Evolutionary conservation across 2,888 invertebrate species (phyloP).

Genomic region (Heliothis peltigera): DNA sequence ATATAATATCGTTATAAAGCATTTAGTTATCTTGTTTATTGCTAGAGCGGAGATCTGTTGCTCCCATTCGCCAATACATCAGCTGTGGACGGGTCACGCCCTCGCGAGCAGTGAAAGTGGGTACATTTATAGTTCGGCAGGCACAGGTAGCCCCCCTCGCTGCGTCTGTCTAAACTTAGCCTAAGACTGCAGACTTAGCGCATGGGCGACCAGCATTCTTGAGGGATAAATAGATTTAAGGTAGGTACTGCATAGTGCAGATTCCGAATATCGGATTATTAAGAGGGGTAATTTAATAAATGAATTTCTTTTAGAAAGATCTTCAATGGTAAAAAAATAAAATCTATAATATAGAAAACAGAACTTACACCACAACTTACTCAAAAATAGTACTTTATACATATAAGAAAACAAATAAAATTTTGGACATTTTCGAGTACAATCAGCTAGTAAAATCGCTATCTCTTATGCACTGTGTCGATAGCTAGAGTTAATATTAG

Average conservation of each 20-base stretch:
- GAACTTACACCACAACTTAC: no score
- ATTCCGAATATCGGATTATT: background rate
- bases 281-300: no score
- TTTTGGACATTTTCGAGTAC: background rate
- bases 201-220: slow-evolving; percentile 36
- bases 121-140: slow-evolving; percentile 74
- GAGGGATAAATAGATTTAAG: slow-evolving; percentile 16
- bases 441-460: slow-evolving; percentile 34
- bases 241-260: slow-evolving; percentile 1
- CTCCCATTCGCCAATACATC: slow-evolving; percentile 73
- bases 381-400: background rate
- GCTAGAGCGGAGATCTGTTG: slow-evolving; percentile 55
- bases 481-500: slow-evolving; percentile 62
- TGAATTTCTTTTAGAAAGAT: background rate
- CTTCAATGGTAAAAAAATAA: no score
- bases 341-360: no score
- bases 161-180: slow-evolving; percentile 71
- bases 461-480: slow-evolving; percentile 39
- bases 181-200: slow-evolving; percentile 52
- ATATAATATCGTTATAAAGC: slow-evolving; percentile 3
- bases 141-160: slow-evolving; percentile 70
- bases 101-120: slow-evolving; percentile 76
- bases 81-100: slow-evolving; percentile 79
- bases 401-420: background rate
- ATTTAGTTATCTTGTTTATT: slow-evolving; percentile 43